Conservation (phyloP, 2,113 vertebrate species). For the Grammomys dolichurus region DNA sequence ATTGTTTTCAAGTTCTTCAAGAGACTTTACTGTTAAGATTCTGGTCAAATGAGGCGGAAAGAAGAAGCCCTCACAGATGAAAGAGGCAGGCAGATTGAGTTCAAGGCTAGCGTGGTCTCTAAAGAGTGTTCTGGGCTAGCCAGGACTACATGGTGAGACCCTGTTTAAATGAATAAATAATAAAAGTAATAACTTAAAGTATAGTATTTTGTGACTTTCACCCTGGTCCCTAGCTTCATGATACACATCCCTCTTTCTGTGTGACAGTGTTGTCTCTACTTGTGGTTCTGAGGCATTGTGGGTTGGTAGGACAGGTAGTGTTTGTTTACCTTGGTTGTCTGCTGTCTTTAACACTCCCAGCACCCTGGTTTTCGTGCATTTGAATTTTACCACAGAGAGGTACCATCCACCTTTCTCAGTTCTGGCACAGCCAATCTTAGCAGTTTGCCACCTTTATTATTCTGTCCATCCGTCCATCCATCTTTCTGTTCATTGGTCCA, state of each 20-base stretch:
- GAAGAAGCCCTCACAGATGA: neutral
- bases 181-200: neutral
- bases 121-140: neutral
- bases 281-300: neutral
- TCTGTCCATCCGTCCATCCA: neutral
- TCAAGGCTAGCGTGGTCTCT: neutral
- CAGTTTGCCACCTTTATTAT: neutral
- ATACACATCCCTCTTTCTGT: accelerated
- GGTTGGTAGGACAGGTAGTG: neutral
- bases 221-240: neutral
- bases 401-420: neutral
- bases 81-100: neutral
- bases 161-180: neutral
- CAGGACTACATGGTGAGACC: neutral
- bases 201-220: accelerated
- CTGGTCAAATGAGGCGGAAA: neutral
- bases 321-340: neutral
- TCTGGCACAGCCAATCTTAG: neutral
- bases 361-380: slow-evolving; percentile 30
- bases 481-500: accelerated
- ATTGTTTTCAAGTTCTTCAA: slow-evolving; percentile 2
- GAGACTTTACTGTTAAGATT: neutral
- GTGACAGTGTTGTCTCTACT: neutral
- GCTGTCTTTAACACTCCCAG: neutral
- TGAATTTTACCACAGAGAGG: neutral